phyloP scores from a whole-genome alignment of 2,113 vertebrate genomes.

The Toxotes jaculatrix region DNA sequence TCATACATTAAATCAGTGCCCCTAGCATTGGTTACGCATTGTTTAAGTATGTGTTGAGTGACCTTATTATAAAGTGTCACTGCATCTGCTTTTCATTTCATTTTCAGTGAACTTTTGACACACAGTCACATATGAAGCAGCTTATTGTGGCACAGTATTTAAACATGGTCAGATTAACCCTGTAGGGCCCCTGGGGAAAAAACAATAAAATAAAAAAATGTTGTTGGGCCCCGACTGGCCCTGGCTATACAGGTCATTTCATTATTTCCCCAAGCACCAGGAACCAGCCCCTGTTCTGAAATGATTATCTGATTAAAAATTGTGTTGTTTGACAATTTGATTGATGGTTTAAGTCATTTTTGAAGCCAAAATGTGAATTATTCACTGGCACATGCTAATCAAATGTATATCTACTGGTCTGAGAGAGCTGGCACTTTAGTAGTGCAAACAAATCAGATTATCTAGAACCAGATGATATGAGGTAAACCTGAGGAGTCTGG shows the following conservation, averaged over 20 bases:
- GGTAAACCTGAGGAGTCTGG: no score
- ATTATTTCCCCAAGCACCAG: no score
- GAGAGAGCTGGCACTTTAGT: no score
- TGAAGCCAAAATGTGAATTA: no score
- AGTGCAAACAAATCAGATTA: no score
- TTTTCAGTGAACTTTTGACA: neutral
- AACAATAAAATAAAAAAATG: no score
- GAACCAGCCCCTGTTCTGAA: neutral
- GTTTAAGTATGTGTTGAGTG: neutral
- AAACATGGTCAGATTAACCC: no score
- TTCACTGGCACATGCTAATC: no score
- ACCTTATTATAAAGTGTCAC: neutral
- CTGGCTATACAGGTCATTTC: neutral
- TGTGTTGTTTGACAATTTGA: no score
- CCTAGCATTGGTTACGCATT: neutral
- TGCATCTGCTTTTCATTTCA: neutral
- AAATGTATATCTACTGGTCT: no score
- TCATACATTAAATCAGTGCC: neutral
- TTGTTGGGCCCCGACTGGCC: neutral
- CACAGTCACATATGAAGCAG: neutral
- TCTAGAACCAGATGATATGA: no score
- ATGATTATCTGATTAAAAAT: neutral
- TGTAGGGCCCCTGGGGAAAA: neutral
- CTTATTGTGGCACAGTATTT: neutral
- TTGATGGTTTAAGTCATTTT: no score